Conservation (phyloP, 2,797 vertebrate genomes). For the Argya squamiceps region DNA sequence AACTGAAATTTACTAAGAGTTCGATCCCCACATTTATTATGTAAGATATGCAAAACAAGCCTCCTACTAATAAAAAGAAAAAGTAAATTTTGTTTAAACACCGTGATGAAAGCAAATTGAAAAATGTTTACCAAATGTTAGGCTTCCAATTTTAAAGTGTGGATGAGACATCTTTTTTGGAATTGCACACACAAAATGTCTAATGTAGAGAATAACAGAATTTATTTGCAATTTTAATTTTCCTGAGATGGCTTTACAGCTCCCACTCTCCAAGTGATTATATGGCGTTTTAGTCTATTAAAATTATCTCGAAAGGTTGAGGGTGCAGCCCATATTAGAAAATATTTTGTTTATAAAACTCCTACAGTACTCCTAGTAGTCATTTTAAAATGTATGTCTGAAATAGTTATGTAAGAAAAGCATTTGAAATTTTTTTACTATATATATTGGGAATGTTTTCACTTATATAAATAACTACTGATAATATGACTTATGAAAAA, state of each 20-base stretch:
- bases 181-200: conserved; percentile 73
- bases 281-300: conserved; percentile 73
- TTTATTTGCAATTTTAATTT: conserved; percentile 79
- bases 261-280: conserved; percentile 65
- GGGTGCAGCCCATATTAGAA: conserved; percentile 68
- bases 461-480: conserved; percentile 85
- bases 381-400: conserved; percentile 83
- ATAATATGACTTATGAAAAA: conserved; percentile 82
- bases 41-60: background rate
- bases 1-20: conserved; percentile 4
- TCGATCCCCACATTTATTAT: conserved; percentile 33
- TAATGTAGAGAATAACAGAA: conserved; percentile 69
- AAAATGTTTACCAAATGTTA: conserved; percentile 48
- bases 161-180: conserved; percentile 59
- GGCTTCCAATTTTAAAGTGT: conserved; percentile 48
- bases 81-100: background rate
- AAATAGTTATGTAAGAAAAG: conserved; percentile 79
- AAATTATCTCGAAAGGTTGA: conserved; percentile 69
- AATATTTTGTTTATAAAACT: conserved; percentile 75
- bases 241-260: conserved; percentile 67
- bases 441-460: conserved; percentile 86
- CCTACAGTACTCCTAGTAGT: conserved; percentile 73
- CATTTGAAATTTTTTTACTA: conserved; percentile 77
- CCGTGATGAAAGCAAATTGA: background rate
- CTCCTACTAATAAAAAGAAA: background rate